Percentiles rank a stretch among this genome's conserved stretches.
Evolutionary conservation across 1,140 invertebrate genomes (phyloP).

Genomic region (Drosophila melanica): DNA sequence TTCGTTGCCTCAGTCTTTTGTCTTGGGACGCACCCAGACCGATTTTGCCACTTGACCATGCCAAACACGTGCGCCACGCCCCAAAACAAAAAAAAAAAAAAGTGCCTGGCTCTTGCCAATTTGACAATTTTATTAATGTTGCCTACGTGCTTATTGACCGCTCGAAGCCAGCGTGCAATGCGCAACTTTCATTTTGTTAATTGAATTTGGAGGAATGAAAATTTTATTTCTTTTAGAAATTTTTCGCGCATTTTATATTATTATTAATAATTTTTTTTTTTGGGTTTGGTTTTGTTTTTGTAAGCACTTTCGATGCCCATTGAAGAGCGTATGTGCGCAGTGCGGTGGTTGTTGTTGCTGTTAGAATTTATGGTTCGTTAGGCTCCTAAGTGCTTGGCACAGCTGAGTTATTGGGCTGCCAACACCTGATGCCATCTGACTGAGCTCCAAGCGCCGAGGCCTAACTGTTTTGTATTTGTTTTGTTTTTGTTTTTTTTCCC

Average conservation of each 20-base stretch:
- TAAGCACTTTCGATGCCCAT: constrained; percentile 56
- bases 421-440: constrained; percentile 42
- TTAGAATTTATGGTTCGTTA: constrained; percentile 68
- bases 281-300: constrained; percentile 23
- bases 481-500: not conserved
- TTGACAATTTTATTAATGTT: constrained; percentile 79
- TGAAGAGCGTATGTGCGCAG: not conserved
- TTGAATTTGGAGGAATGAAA: constrained; percentile 41
- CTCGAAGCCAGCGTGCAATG: constrained; percentile 1
- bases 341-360: not conserved
- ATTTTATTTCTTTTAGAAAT: constrained; percentile 66
- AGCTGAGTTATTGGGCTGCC: constrained; percentile 68
- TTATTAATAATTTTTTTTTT: not conserved
- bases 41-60: constrained; percentile 34
- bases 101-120: constrained; percentile 59
- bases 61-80: constrained; percentile 51
- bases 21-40: constrained; percentile 23
- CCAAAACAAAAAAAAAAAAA: not conserved
- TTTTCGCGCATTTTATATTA: constrained; percentile 40
- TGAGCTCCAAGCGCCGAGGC: constrained; percentile 22
- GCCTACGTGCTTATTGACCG: constrained; percentile 67
- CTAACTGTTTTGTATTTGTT: constrained; percentile 47
- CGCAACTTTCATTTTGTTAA: constrained; percentile 62
- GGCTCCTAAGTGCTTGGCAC: constrained; percentile 63
- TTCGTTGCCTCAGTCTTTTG: constrained; percentile 69